Percentiles rank a stretch among this genome's conserved stretches.
Conservation (phyloP, 2,113 vertebrate species). For the Electrona antarctica region DNA sequence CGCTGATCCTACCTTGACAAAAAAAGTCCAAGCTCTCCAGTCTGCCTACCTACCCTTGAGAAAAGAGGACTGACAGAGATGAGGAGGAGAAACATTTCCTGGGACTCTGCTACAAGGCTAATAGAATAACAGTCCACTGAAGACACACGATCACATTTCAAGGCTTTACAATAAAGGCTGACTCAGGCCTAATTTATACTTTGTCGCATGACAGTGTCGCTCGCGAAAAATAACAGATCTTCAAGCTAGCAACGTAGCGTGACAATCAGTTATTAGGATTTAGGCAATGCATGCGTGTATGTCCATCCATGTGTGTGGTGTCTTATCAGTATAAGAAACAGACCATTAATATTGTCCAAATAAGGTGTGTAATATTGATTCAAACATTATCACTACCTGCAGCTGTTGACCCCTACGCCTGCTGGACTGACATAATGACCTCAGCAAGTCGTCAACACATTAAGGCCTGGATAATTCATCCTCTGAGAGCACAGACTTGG, state of each 20-base stretch:
- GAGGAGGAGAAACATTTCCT: slow-evolving; percentile 40
- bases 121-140: slow-evolving; percentile 30
- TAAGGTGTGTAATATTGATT: no score
- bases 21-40: slow-evolving; percentile 1
- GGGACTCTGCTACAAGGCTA: slow-evolving; percentile 33
- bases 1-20: neutral
- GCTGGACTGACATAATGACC: no score
- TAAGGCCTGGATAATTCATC: no score
- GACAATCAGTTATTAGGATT: neutral
- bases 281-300: slow-evolving; percentile 12
- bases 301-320: neutral
- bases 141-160: slow-evolving; percentile 60
- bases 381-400: no score
- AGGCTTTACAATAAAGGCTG: slow-evolving; percentile 52
- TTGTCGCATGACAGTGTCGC: no score
- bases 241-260: no score
- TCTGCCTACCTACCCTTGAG: slow-evolving; percentile 31
- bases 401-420: no score
- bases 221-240: no score
- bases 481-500: no score
- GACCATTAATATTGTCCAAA: no score
- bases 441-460: no score
- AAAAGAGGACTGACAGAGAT: slow-evolving; percentile 8
- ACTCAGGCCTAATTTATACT: slow-evolving; percentile 18
- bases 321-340: no score